Base-by-base conservation (phyloP, 2,888 invertebrate genomes). In the Plagodis pulveraria region DNA sequence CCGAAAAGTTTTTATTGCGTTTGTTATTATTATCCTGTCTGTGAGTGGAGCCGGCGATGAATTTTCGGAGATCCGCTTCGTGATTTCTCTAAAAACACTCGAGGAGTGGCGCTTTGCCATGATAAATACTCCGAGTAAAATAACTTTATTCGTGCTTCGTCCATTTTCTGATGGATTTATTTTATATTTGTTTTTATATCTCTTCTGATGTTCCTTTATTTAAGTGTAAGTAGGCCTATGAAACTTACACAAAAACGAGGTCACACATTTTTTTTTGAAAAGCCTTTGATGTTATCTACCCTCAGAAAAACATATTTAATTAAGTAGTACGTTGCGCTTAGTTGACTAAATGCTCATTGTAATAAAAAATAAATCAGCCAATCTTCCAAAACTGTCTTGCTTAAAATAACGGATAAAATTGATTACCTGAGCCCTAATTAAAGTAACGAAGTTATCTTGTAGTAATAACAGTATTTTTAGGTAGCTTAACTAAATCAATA, bases 1-100 rank as follows among this genome's bases (percentile, higher is more conserved):
- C 62, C 63, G 63, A 66, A 77, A 84, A 84, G 78, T 79, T 85
- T 83, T 78, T 78, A 80, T 80, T 78, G 67, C 76, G 71, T 80
- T 79, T 83, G 79, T 84, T 85, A 80, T 83, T 78, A 75, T 58
- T 81, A 79, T 76, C 75, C 67, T 56, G 54, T 55, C 68, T 76
- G 74, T 67, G 71, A 22, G 22, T 22, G 63, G 69, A 73, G 70
- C 67, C 71, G 56, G 59, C 66, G 72, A 75, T 76, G 73, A 81
- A 78, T 77, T 78, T 73, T 68, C 69, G 69, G 65, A 70, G 69
- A 72, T 75, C 68, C 72, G 65, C 67, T 65, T 68, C 63, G 70
- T 72, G 75, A 78, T 80, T 78, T 75, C 61, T 73, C 70, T 74
- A 71, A 79, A 78, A 82, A 78, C 70, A 77, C 69, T 74, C 64